Evolutionary conservation across 2,797 vertebrate species (phyloP).

Genomic region (Bucorvus abyssinicus): DNA sequence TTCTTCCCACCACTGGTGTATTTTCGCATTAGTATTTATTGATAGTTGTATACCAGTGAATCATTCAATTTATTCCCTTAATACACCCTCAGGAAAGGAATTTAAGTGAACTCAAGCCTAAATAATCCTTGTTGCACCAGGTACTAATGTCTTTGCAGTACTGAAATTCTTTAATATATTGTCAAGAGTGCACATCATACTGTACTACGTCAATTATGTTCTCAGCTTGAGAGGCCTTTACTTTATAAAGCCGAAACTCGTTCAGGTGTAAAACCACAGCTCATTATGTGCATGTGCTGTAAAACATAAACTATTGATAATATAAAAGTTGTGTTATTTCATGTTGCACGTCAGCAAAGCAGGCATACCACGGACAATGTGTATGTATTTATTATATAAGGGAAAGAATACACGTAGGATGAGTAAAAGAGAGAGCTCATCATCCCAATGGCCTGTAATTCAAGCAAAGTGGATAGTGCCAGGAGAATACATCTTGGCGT

Average conservation of each 20-base stretch:
- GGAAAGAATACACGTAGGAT: not conserved
- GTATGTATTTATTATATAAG: rapidly evolving
- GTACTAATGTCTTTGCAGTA: not conserved
- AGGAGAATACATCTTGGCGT: not conserved
- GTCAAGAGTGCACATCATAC: not conserved
- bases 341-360: not conserved
- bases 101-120: not conserved
- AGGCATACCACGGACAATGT: not conserved
- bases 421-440: not conserved
- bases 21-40: not conserved
- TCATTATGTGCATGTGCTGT: not conserved
- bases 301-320: not conserved
- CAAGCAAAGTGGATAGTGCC: not conserved
- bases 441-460: not conserved
- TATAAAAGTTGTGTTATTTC: not conserved
- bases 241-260: not conserved
- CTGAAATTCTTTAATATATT: not conserved
- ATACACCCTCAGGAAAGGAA: not conserved
- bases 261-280: not conserved
- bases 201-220: not conserved
- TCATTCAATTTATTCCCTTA: not conserved
- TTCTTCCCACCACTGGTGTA: not conserved
- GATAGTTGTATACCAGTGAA: not conserved
- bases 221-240: not conserved
- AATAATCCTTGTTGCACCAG: not conserved